Evolutionary conservation across 2,797 vertebrate species (phyloP).

Genomic region (Etheostoma perlongum): DNA sequence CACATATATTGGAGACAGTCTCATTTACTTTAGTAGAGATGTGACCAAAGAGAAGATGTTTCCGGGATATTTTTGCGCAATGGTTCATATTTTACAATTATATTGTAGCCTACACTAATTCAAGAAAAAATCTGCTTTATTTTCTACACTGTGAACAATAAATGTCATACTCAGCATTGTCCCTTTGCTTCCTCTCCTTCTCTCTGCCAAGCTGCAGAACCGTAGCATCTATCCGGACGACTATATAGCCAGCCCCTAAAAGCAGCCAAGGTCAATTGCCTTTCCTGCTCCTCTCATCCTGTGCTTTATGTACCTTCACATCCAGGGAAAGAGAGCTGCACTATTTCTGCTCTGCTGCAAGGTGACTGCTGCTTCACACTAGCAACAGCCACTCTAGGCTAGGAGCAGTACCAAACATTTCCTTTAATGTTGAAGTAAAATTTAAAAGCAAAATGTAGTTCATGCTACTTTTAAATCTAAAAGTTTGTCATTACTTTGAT

Average conservation of each 20-base stretch:
- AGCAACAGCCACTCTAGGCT: constrained; percentile 48
- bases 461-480: not conserved
- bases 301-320: constrained; percentile 86
- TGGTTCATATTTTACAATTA: constrained; percentile 17
- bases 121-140: not conserved
- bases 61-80: constrained; percentile 12
- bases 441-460: constrained; percentile 1
- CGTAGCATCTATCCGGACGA: constrained; percentile 63
- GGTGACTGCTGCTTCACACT: constrained; percentile 81
- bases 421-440: constrained; percentile 17
- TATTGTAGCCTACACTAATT: not conserved
- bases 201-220: constrained; percentile 60
- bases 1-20: not conserved
- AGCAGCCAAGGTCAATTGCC: constrained; percentile 86
- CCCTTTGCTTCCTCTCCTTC: constrained; percentile 33
- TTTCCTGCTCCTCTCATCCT: constrained; percentile 80
- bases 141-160: constrained; percentile 44
- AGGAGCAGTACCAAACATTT: constrained; percentile 16
- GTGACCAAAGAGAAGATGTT: not conserved
- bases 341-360: constrained; percentile 84
- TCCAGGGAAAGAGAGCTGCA: constrained; percentile 69
- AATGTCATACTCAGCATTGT: constrained; percentile 55
- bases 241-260: constrained; percentile 74
- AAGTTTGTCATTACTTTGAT: not conserved
- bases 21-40: not conserved